Evolutionary conservation across 1,140 invertebrate species (phyloP).

Genomic region (Leguminivora glycinivorella): DNA sequence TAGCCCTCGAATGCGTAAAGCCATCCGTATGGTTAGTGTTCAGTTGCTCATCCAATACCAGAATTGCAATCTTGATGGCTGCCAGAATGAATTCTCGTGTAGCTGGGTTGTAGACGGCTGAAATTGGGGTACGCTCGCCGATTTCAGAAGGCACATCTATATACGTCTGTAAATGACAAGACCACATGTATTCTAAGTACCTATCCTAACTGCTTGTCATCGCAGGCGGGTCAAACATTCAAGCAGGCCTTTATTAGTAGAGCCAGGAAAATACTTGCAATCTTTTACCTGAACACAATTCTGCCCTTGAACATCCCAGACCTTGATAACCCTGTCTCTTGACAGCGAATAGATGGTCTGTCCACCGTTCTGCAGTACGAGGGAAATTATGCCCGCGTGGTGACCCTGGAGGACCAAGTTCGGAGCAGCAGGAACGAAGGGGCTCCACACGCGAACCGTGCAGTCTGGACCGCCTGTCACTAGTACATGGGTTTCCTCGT

Average conservation of each 20-base stretch:
- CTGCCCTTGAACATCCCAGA: slow-evolving; percentile 83
- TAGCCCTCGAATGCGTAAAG: slow-evolving; percentile 82
- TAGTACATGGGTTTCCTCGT: slow-evolving; percentile 80
- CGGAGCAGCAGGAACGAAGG: slow-evolving; percentile 83
- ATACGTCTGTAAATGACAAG: slow-evolving; percentile 77
- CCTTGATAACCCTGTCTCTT: slow-evolving; percentile 84
- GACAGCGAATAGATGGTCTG: slow-evolving; percentile 81
- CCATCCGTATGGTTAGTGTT: slow-evolving; percentile 83
- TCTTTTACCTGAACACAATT: slow-evolving; percentile 79
- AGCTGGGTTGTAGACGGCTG: slow-evolving; percentile 81
- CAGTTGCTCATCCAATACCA: slow-evolving; percentile 81
- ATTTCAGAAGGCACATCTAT: slow-evolving; percentile 80
- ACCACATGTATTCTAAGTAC: not conserved
- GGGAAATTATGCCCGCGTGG: slow-evolving; percentile 82
- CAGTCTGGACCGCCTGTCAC: slow-evolving; percentile 87
- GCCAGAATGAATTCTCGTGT: slow-evolving; percentile 83
- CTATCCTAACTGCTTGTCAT: too few relatives aligned
- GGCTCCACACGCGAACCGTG: slow-evolving; percentile 86
- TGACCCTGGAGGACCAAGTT: slow-evolving; percentile 84
- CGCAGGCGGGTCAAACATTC: not conserved
- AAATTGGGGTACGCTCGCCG: slow-evolving; percentile 80
- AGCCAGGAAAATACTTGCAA: too few relatives aligned
- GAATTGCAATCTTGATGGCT: slow-evolving; percentile 79
- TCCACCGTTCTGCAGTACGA: slow-evolving; percentile 80
- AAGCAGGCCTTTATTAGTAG: too few relatives aligned